These are phyloP conservation scores for Syngnathus floridae DNA, from an alignment of 2,113 vertebrate species.

Conservation along the genomic window DNA sequence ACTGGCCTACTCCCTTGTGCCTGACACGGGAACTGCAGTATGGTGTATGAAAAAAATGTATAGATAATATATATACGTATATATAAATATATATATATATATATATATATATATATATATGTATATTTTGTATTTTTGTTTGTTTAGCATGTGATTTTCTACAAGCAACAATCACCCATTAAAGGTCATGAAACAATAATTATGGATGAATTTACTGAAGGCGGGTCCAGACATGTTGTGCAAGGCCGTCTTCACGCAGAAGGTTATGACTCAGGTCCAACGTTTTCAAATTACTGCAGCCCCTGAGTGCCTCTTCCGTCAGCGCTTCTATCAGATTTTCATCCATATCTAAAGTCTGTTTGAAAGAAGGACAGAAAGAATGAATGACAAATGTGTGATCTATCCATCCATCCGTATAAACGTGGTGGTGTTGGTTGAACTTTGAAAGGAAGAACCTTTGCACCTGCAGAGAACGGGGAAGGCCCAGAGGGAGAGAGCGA, in stretches of 20 bases:
- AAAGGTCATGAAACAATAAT: not conserved
- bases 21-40: conserved; percentile 15
- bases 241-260: conserved; percentile 65
- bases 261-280: conserved; percentile 73
- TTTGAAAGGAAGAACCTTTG: not conserved
- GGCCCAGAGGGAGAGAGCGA: conserved; percentile 57
- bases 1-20: conserved; percentile 53
- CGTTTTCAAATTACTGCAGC: conserved; percentile 51
- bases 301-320: conserved; percentile 55
- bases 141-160: too few relatives aligned
- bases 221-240: conserved; percentile 53
- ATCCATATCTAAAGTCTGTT: conserved; percentile 68
- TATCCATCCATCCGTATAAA: not conserved
- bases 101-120: too few relatives aligned
- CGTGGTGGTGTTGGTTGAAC: not conserved
- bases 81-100: too few relatives aligned
- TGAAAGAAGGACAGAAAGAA: not conserved
- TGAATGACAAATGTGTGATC: too few relatives aligned
- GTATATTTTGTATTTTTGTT: too few relatives aligned
- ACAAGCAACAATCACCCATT: too few relatives aligned
- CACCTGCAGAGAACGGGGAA: conserved; percentile 74
- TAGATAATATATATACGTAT: too few relatives aligned
- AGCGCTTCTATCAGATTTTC: conserved; percentile 65
- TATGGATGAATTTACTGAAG: conserved; percentile 52
- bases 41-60: not conserved